Evolutionary conservation across 2,888 invertebrate genomes (phyloP).

Genomic region (Microctonus hyperodae): DNA sequence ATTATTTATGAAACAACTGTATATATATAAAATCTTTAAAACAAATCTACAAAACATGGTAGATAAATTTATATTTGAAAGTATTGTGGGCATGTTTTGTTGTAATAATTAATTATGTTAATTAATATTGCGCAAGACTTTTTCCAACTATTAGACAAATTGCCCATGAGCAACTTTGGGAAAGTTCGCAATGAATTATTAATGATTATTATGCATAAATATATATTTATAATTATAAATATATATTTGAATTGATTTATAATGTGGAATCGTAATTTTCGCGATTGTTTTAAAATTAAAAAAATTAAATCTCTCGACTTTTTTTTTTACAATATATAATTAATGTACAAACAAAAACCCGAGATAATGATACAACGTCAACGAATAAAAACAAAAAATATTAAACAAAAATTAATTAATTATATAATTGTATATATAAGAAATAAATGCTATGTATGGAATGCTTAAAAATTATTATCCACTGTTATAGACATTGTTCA

Average conservation of each 20-base stretch:
- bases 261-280: neutral
- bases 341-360: constrained; percentile 17
- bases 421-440: neutral
- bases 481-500: constrained; percentile 1
- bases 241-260: neutral
- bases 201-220: constrained; percentile 1
- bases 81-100: constrained; percentile 33
- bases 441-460: constrained; percentile 25
- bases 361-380: constrained; percentile 7
- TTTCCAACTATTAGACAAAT: constrained; percentile 44
- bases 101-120: neutral
- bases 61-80: constrained; percentile 33
- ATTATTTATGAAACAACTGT: constrained; percentile 53
- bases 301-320: neutral
- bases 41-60: constrained; percentile 53
- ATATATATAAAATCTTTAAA: constrained; percentile 55
- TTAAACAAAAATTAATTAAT: constrained; percentile 19
- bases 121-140: constrained; percentile 41
- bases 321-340: constrained; percentile 18
- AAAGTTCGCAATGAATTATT: constrained; percentile 40
- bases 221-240: neutral
- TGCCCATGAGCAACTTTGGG: constrained; percentile 50
- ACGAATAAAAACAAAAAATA: too few relatives aligned
- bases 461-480: constrained; percentile 21
- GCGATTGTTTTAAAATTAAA: neutral